Evolutionary conservation across 2,797 vertebrate genomes (phyloP), one percentile per base, ranked within the genome.

Genomic region (Peromyscus aztecus): DNA sequence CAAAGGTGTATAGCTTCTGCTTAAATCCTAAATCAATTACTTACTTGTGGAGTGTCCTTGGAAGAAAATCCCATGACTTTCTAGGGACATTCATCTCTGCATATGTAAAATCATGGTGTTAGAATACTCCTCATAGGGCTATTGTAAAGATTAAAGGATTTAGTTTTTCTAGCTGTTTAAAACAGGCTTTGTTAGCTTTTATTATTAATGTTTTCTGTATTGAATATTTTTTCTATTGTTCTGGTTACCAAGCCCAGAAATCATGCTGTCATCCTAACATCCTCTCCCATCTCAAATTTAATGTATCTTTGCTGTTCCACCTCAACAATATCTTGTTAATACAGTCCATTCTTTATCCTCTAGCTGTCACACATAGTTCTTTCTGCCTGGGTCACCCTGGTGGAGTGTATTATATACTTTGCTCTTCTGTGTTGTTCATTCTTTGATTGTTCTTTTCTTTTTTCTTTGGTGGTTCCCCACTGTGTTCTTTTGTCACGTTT

Each of bases 61-160:
- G 57, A 94, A 95, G 57, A 2, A 94, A 94, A 73, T 75, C 24
- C 10, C 29, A 31, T 77, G 57, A 92, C 40, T 75, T 80, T 83
- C 91, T 86, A 73, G 21, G 40, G 82, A 86, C 52, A 89, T 81
- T 92, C 40, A 69, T 31, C 92, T 96, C 67, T 96, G 86, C 57
- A 59, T 91, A 82, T 75, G 40, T 80, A 90, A 88, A 96, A 75
- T 49, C 61, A 19, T 46, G 46, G 89, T 73, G 31, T 94, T 90
- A 93, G 52, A 87, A 84, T 84, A 21, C 16, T 96, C 63, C 61
- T 61, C 78, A 65, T 34, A 87, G 71, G 40, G 16, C 55, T 90
- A 13, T 83, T 75, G 31, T 83, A 77, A 46, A 96, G 81, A 94
- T 91, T 76, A 93, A 93, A 96, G 63, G 92, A 84, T 97, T 97